Conservation (phyloP, 2,888 invertebrate species). For the Auanema sp. region DNA sequence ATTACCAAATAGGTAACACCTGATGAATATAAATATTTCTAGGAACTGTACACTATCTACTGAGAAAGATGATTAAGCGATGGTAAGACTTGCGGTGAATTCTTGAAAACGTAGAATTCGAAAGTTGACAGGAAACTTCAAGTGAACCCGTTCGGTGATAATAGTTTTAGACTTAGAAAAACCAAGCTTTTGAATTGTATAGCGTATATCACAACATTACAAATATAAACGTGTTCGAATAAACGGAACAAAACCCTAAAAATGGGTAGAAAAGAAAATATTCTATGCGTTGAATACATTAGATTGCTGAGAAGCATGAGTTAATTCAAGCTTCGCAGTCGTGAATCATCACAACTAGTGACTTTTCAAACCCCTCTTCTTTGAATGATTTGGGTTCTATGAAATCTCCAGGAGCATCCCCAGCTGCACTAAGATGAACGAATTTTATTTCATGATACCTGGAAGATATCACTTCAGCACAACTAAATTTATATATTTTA, state of each 20-base stretch:
- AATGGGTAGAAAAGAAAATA: background rate
- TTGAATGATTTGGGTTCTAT: constrained; percentile 9
- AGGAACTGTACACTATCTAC: too few relatives aligned
- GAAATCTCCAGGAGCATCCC: constrained; percentile 11
- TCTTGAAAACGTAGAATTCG: too few relatives aligned
- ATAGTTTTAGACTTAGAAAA: too few relatives aligned
- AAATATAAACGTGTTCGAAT: background rate
- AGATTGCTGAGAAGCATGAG: background rate
- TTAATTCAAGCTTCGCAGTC: constrained; percentile 15
- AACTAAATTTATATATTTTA: too few relatives aligned
- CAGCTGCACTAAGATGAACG: constrained; percentile 14
- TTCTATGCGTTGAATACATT: background rate
- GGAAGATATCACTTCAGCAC: background rate
- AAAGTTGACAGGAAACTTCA: too few relatives aligned
- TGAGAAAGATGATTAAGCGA: too few relatives aligned
- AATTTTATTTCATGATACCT: constrained; percentile 18
- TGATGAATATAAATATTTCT: too few relatives aligned
- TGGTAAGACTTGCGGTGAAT: too few relatives aligned
- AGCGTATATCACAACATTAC: background rate
- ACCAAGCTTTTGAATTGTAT: too few relatives aligned
- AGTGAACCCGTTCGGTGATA: too few relatives aligned
- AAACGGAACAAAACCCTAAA: background rate
- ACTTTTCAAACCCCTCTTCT: constrained; percentile 19
- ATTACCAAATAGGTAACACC: too few relatives aligned
- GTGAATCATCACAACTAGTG: constrained; percentile 21